Base-by-base conservation (phyloP, 1,140 invertebrate species). In the Pemphigus obesinymphae region DNA sequence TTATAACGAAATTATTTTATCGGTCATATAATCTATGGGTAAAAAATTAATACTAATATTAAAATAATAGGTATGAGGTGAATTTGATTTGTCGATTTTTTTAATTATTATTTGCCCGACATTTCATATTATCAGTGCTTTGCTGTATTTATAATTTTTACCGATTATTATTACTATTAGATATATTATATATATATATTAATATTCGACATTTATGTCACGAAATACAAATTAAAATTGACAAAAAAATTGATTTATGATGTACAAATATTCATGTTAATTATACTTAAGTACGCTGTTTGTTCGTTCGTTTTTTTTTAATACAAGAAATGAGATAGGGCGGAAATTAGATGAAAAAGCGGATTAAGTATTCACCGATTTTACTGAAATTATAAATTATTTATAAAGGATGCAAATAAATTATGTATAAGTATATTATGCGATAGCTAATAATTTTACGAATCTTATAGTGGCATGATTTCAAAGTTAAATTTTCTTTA, bases 51-150 rank as follows among this genome's bases (percentile, higher is more conserved):
- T n/a, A n/a, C n/a, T n/a, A n/a, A n/a, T n/a, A n/a, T n/a, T n/a
- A n/a, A n/a, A n/a, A n/a, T n/a, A n/a, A n/a, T n/a, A n/a, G n/a
- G n/a, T n/a, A n/a, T n/a, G n/a, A n/a, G n/a, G n/a, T n/a, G 23
- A 58, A 58, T 26, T 61, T 61, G 58, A 31, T 61, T 61, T 61
- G 58, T 61, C 58, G 58, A 61, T 61, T 61, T 17, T 61, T 61
- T n/a, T 61, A 31, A 23, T 61, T n/a, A n/a, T 29, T 61, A 29
- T 31, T 61, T 61, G 58, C 29, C 58, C 58, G 58, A 61, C 58
- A 61, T 61, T 29, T 61, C 58, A 61, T 61, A 8, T 61, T 29
- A n/a, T n/a, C n/a, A n/a, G n/a, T 61, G 17, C 29, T 26, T 58
- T 1, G 3, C 3, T 15, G 6, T 5, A 55, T 13, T 26, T 11